These are phyloP conservation scores for Notolepis coatsorum DNA, from an alignment of 2,797 vertebrate genomes.

Conservation along the genomic window DNA sequence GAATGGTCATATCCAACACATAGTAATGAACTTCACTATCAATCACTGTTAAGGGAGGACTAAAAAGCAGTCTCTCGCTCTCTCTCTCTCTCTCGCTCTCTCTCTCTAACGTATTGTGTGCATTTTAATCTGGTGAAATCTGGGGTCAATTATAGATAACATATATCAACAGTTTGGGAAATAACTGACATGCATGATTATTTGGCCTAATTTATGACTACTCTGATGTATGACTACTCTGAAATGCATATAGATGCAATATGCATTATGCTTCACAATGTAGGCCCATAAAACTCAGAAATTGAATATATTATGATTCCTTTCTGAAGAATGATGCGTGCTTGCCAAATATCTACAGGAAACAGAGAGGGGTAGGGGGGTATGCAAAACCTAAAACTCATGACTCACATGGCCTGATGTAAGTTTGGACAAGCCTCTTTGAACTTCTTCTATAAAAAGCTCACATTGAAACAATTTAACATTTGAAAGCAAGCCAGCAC, in stretches of 20 bases:
- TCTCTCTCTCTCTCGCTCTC: too few species aligned
- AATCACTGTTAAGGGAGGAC: constrained; percentile 52
- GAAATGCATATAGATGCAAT: too few species aligned
- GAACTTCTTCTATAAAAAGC: constrained; percentile 49
- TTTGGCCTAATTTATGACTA: neutral
- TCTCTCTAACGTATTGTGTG: too few species aligned
- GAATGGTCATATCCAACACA: constrained; percentile 73
- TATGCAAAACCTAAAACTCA: constrained; percentile 24
- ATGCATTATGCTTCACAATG: too few species aligned
- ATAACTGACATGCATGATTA: neutral
- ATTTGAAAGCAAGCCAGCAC: constrained; percentile 22
- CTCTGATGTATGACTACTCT: too few species aligned
- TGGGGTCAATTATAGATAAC: too few species aligned
- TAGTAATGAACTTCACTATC: constrained; percentile 79
- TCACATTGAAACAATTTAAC: constrained; percentile 47
- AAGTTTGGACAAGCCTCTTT: constrained; percentile 31
- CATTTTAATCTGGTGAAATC: neutral
- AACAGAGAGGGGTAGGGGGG: constrained; percentile 19
- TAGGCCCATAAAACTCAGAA: too few species aligned
- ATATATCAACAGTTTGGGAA: neutral
- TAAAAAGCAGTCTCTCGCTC: constrained; percentile 8
- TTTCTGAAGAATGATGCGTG: constrained; percentile 34
- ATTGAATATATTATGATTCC: too few species aligned
- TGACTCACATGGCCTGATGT: constrained; percentile 7
- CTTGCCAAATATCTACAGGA: constrained; percentile 37